phyloP scores from a whole-genome alignment of 2,797 vertebrate species.

The Enteromius afrohamiltoni region DNA sequence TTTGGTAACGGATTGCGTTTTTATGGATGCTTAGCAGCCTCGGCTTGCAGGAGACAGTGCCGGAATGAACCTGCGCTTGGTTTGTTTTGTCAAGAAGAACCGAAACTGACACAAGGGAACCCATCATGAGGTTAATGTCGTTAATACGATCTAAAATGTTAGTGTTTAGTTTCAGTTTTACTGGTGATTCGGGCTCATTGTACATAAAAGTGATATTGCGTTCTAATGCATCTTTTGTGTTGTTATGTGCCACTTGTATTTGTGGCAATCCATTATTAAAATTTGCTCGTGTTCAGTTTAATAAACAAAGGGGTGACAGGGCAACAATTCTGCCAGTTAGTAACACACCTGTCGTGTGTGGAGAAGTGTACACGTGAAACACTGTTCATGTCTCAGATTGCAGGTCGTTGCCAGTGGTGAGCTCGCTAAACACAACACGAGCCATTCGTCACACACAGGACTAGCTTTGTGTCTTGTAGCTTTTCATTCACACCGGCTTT shows the following conservation, averaged over 20 bases:
- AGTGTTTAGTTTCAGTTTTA: background rate
- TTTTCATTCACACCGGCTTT: background rate
- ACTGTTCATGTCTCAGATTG: constrained; percentile 32
- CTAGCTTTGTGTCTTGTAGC: background rate
- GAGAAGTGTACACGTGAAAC: background rate
- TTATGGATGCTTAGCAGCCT: no score
- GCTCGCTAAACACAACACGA: constrained; percentile 69
- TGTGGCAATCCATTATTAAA: background rate
- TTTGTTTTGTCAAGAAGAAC: background rate
- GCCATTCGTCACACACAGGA: constrained; percentile 24
- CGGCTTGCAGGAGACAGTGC: background rate
- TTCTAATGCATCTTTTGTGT: background rate
- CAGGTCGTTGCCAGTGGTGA: constrained; percentile 69
- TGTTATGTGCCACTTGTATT: background rate
- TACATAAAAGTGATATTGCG: background rate
- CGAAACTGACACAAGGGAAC: background rate
- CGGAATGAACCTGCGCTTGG: background rate
- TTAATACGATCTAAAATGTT: background rate
- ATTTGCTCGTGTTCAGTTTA: background rate
- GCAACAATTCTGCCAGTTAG: background rate
- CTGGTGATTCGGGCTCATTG: background rate
- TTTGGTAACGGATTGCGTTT: background rate
- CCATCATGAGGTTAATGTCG: background rate
- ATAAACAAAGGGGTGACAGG: background rate
- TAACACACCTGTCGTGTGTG: constrained; percentile 15